These are phyloP conservation scores for Xenus cinereus DNA, from an alignment of 2,113 vertebrate species.

Conservation along the genomic window DNA sequence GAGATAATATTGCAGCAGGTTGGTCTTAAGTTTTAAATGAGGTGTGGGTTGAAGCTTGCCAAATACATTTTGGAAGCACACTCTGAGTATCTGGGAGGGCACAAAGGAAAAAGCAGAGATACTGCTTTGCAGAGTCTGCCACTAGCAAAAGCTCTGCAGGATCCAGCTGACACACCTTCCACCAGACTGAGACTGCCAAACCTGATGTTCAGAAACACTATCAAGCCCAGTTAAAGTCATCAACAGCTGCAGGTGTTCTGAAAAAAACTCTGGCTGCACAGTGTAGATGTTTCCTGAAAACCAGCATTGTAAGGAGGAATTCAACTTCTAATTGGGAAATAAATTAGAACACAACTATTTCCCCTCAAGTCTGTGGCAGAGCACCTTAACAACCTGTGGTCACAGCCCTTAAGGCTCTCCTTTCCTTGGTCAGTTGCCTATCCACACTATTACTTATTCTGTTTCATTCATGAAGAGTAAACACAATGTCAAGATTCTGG, in stretches of 20 bases:
- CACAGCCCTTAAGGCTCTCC: not conserved
- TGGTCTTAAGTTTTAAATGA: not conserved
- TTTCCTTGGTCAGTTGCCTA: not conserved
- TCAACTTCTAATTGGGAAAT: not conserved
- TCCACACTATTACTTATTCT: not conserved
- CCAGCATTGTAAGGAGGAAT: not conserved
- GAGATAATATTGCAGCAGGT: not conserved
- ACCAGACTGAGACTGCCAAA: not conserved
- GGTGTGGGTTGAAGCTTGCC: not conserved
- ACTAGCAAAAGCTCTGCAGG: not conserved
- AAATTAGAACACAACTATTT: not conserved
- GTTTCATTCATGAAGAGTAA: not conserved
- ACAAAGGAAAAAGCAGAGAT: not conserved
- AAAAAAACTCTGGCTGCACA: not conserved
- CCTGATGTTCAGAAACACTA: not conserved
- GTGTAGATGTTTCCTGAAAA: not conserved
- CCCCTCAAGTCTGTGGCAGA: not conserved
- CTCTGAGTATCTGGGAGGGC: not conserved
- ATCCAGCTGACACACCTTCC: not conserved
- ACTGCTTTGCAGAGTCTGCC: not conserved
- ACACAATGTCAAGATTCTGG: not conserved
- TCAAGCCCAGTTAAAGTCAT: not conserved
- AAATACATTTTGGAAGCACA: not conserved
- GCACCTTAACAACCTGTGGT: not conserved
- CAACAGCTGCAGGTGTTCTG: not conserved